Percentiles rank a stretch among this genome's conserved stretches.
These are phyloP conservation scores for Carollia perspicillata DNA, from an alignment of 2,113 vertebrate genomes.

Conservation along the genomic window DNA sequence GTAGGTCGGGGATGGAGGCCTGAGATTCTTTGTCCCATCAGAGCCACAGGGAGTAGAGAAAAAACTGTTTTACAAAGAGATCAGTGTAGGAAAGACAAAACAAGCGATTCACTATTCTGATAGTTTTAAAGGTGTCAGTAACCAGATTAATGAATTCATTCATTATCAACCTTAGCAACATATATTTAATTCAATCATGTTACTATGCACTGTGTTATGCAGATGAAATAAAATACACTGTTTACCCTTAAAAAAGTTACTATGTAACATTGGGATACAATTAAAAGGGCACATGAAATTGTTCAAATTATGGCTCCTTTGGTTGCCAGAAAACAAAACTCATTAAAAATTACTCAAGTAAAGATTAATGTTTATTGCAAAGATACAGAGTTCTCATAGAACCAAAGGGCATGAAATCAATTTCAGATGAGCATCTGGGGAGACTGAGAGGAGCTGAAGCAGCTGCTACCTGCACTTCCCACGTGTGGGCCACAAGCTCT, in stretches of 20 bases:
- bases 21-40: not conserved
- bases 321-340: constrained; percentile 40
- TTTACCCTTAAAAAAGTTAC: constrained; percentile 20
- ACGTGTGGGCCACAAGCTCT: not conserved
- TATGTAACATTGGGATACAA: not conserved
- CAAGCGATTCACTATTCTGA: not conserved
- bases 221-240: not conserved
- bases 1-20: not conserved
- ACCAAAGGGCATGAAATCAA: not conserved
- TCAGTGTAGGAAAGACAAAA: not conserved
- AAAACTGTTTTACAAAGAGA: not conserved
- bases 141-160: not conserved
- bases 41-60: not conserved
- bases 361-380: constrained; percentile 7
- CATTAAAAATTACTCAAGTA: constrained; percentile 38
- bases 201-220: not conserved
- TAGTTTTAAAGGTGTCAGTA: not conserved
- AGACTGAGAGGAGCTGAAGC: not conserved
- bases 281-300: constrained; percentile 12
- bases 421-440: not conserved
- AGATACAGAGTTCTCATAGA: not conserved
- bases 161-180: not conserved
- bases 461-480: not conserved
- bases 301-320: constrained; percentile 33
- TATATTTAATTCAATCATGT: not conserved